Percentiles rank a stretch among this genome's conserved stretches.
Evolutionary conservation across 1,140 invertebrate genomes (phyloP).

Genomic region (Lepidotrigona ventralis): DNA sequence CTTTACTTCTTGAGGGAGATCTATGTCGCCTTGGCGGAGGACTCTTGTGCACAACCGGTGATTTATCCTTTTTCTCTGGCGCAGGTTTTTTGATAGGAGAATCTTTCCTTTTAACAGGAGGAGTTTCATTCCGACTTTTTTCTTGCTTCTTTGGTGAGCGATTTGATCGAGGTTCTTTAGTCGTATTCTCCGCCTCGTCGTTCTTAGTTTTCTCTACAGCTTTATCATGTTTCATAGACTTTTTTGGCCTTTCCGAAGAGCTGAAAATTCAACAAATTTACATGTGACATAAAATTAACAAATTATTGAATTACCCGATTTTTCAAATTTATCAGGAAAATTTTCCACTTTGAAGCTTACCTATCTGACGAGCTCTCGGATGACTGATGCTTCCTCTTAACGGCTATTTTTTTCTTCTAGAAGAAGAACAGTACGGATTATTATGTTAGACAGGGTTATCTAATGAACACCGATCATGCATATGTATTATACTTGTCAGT

Average conservation of each 20-base stretch:
- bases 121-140: constrained; percentile 61
- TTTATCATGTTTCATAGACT: constrained; percentile 68
- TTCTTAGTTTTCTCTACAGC: constrained; percentile 54
- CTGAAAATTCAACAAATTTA: constrained; percentile 52
- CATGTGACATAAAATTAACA: background rate
- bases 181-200: constrained; percentile 59
- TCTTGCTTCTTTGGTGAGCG: constrained; percentile 67
- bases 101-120: constrained; percentile 64
- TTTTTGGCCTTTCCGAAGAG: constrained; percentile 72
- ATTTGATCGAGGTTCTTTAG: constrained; percentile 48
- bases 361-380: constrained; percentile 74
- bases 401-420: constrained; percentile 76
- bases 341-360: constrained; percentile 50
- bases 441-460: constrained; percentile 30
- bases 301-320: background rate
- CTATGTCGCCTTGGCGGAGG: constrained; percentile 56
- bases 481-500: constrained; percentile 54
- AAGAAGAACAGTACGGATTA: constrained; percentile 67
- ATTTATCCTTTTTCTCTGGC: constrained; percentile 56
- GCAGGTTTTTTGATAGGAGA: constrained; percentile 55
- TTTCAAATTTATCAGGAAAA: background rate
- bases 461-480: constrained; percentile 75
- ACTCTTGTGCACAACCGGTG: constrained; percentile 53
- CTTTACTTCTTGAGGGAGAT: constrained; percentile 61
- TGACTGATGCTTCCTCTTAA: constrained; percentile 74